These are phyloP conservation scores for Nymphalis polychloros DNA, from an alignment of 2,888 invertebrate genomes.

Conservation along the genomic window DNA sequence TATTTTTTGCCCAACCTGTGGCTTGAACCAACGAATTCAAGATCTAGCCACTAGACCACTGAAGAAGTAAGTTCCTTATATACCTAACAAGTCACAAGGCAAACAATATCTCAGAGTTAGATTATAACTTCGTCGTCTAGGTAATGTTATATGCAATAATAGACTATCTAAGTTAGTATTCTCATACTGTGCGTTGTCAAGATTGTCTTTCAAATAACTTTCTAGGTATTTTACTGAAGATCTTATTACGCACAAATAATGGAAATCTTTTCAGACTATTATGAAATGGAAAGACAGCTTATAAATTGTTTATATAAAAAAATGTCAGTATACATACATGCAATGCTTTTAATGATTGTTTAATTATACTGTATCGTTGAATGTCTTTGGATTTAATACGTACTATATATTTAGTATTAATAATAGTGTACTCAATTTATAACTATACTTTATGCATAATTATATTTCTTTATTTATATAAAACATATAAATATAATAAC, in stretches of 20 bases:
- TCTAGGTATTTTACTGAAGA: constrained; percentile 16
- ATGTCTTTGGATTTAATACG: too few species aligned
- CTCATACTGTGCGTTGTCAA: constrained; percentile 15
- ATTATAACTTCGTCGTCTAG: constrained; percentile 14
- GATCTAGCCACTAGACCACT: too few species aligned
- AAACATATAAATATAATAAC: too few species aligned
- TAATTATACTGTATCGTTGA: too few species aligned
- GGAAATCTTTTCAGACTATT: neutral
- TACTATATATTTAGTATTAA: too few species aligned
- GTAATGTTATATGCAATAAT: constrained; percentile 23
- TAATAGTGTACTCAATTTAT: too few species aligned
- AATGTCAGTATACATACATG: neutral
- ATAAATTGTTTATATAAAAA: neutral
- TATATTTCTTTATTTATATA: too few species aligned
- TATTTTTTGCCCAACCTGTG: too few species aligned
- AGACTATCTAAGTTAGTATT: constrained; percentile 34
- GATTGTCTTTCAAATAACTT: constrained; percentile 28
- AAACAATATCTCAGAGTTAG: constrained; percentile 13
- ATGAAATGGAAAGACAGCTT: neutral
- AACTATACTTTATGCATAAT: too few species aligned
- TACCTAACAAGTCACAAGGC: neutral
- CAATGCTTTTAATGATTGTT: too few species aligned
- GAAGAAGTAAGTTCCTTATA: neutral
- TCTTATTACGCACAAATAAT: constrained; percentile 10
- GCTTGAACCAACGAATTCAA: too few species aligned